Base-by-base conservation (phyloP, 2,888 invertebrate species). In the Cremastinae sp. region DNA sequence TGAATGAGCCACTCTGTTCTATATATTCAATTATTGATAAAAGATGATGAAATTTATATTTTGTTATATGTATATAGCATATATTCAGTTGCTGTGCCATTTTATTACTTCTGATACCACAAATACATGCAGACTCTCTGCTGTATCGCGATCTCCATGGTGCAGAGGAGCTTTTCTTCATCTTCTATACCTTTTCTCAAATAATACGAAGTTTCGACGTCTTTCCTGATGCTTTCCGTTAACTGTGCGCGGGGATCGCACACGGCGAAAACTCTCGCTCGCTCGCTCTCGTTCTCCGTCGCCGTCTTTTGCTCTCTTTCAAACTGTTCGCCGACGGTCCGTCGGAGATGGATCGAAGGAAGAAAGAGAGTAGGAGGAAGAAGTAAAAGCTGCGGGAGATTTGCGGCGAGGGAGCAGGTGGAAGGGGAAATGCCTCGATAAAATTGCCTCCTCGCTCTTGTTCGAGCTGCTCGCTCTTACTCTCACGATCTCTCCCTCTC, bases 361-460 rank as follows among this genome's bases (percentile, higher is more conserved):
- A 56, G 12, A 49, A 22, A 49, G 28, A n/a, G n/a, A n/a, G 28
- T 5, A 28, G 28, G 28, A 28, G 10, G 12, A 59, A 38, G 12
- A 51, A 54, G 36, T 43, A 66, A 66, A 66, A 53, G 69, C 59
- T 53, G 22, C 22, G 49, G 41, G 70, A 43, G 64, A 45, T 79
- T 80, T 65, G 69, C 53, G 47, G 74, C 54, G 53, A 41, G 43
- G 64, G 43, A n/a, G n/a, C n/a, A n/a, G 68, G 54, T 22, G 54
- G 10, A n/a, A 34, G 28, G 16, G 38, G 49, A 28, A 22, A 16
- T 75, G 64, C 71, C 73, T 68, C 78, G 83, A 81, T 83, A 82
- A 81, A 83, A 83, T 82, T 83, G 81, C 81, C 81, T 80, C 69
- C 78, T 81, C 74, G 75, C 73, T 78, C 79, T 79, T 78, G 75